Evolutionary conservation across 2,797 vertebrate genomes (phyloP).

Genomic region (Pseudocheirus occidentalis): DNA sequence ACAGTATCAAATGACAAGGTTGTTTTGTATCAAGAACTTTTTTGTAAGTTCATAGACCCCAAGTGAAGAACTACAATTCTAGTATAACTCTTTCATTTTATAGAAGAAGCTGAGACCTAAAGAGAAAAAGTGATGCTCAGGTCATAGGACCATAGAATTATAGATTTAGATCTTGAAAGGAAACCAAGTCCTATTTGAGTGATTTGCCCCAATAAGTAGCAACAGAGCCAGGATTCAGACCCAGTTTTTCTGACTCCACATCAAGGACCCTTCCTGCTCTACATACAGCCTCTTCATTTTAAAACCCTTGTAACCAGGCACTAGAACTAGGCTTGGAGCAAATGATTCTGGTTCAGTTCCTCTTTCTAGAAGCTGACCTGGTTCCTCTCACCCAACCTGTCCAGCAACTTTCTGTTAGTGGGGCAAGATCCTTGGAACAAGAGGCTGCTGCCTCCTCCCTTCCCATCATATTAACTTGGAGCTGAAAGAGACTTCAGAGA

Average conservation of each 20-base stretch:
- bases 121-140: neutral
- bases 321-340: neutral
- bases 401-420: neutral
- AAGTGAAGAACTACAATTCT: neutral
- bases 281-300: neutral
- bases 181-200: neutral
- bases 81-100: neutral
- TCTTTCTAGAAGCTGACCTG: conserved; percentile 53
- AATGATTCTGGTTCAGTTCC: conserved; percentile 33
- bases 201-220: neutral
- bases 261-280: neutral
- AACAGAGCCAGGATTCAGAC: neutral
- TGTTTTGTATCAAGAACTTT: neutral
- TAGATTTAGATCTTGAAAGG: neutral
- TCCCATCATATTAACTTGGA: conserved; percentile 35
- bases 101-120: neutral
- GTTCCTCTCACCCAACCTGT: neutral
- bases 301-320: conserved; percentile 30
- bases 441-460: conserved; percentile 36
- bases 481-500: neutral
- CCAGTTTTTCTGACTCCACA: neutral
- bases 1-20: neutral
- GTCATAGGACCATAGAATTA: neutral
- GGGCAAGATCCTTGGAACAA: conserved; percentile 63
- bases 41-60: neutral